phyloP scores from a whole-genome alignment of 2,113 vertebrate species.

The Nycticorax nycticorax region DNA sequence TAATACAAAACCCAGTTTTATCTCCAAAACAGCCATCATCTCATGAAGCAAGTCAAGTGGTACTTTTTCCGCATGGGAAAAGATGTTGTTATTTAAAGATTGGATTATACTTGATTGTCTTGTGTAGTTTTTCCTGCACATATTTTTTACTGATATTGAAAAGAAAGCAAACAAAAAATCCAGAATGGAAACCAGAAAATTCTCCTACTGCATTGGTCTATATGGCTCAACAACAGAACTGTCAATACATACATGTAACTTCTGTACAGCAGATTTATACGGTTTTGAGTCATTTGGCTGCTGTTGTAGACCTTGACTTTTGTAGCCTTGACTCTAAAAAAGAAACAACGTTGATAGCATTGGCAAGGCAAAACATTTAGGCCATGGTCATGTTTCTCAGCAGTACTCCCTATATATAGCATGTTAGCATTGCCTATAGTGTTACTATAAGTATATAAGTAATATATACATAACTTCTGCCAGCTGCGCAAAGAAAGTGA shows the following conservation, averaged over 20 bases:
- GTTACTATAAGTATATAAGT: not conserved
- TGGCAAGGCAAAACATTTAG: not conserved
- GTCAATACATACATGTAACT: not conserved
- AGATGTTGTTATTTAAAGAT: not conserved
- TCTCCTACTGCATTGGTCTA: not conserved
- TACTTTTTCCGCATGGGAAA: not conserved
- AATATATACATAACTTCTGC: not conserved
- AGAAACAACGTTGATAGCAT: accelerated
- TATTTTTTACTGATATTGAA: not conserved
- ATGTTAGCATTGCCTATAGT: not conserved
- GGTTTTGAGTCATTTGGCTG: not conserved
- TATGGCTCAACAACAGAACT: not conserved
- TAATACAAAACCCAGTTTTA: not conserved
- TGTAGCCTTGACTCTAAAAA: not conserved
- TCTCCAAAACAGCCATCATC: not conserved
- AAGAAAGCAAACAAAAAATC: not conserved
- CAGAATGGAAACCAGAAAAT: not conserved
- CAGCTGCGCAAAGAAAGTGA: not conserved
- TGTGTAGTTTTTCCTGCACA: not conserved
- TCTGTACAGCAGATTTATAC: not conserved
- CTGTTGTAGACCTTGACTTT: not conserved
- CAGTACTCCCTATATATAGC: not conserved
- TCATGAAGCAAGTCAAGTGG: not conserved
- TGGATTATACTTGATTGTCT: not conserved
- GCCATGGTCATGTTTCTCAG: not conserved